Evolutionary conservation across 2,113 vertebrate genomes (phyloP).

Genomic region (Rhynchopsitta pachyrhyncha): DNA sequence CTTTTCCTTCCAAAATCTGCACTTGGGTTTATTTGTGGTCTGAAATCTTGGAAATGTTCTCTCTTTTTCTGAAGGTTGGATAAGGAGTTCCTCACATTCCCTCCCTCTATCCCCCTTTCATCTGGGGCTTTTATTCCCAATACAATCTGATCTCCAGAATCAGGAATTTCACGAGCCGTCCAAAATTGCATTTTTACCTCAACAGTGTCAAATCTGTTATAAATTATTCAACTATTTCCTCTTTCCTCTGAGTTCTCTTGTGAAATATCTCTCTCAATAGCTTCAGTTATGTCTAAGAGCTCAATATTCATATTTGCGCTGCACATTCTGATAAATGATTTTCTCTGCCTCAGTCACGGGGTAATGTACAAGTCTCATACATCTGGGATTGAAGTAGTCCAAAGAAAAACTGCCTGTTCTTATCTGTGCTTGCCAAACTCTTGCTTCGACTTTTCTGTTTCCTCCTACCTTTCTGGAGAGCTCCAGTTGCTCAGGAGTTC

Average conservation of each 20-base stretch:
- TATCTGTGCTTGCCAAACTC: conserved; percentile 20
- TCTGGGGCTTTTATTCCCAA: background rate
- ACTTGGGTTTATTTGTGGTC: background rate
- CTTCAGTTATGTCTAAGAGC: conserved; percentile 6
- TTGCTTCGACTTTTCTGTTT: background rate
- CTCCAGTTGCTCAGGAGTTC: background rate
- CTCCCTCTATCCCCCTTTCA: accelerated
- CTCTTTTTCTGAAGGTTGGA: background rate
- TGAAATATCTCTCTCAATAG: conserved; percentile 26
- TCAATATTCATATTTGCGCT: background rate
- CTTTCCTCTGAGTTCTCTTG: background rate
- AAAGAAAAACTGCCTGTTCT: conserved; percentile 5
- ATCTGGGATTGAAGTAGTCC: conserved; percentile 19
- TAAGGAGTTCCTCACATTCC: background rate
- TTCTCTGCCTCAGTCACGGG: background rate
- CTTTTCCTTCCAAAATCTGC: background rate
- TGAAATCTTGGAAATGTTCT: background rate
- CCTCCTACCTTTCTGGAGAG: background rate
- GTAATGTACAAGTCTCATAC: conserved; percentile 10
- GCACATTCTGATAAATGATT: background rate
- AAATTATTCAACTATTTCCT: conserved; percentile 20
- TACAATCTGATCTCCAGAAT: background rate
- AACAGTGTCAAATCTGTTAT: background rate
- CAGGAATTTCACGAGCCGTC: background rate
- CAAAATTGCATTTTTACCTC: background rate